Evolutionary conservation across 2,113 vertebrate species (phyloP), one percentile per base, ranked within the genome.

Genomic region (Seriola rivoliana): DNA sequence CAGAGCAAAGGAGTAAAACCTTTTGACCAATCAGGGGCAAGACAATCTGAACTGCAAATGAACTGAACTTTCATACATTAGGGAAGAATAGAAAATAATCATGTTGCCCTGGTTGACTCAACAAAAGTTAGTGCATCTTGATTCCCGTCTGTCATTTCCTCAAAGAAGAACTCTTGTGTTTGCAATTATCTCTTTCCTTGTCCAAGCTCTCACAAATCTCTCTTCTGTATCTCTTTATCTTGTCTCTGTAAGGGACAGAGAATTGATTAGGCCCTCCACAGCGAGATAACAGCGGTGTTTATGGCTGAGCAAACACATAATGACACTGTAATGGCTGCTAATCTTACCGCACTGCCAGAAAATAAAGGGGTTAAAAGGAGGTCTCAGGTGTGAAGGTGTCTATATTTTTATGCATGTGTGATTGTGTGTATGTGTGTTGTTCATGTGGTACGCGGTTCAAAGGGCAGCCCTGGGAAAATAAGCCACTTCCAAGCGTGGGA

Each of bases 301-400:
- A 94, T 79, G 88, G 81, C 63, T 13, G 46, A 78, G 85, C 62
- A n/a, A 81, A 90, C 91, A 89, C 90, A 87, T 94, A 93, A 94
- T 86, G 85, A 85, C 38, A 19, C 84, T 82, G 85, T 94, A 93
- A 94, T 93, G 87, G 81, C 79, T 14, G 68, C 70, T 86, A 92
- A 94, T 93, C 91, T 91, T 4, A 62, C 85, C 84, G 79, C 58
- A 1, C 73, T 89, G 84, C 80, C 89, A 91, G 82, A 87, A 82
- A 88, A 76, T 23, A 8, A 88, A 76, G 83, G 84, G 85, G 84
- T 88, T 73, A 85, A 75, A 89, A 84, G 29, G 54, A 93, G 92
- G 91, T 91, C 89, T 91, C 84, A 87, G 90, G 85, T 92, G 89
- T 86, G 89, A 87, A 88, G 85, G 78, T 58, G 87, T 89, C 58